These are phyloP conservation scores for Cylindroiulus punctatus DNA, from an alignment of 2,888 invertebrate species.

Conservation along the genomic window DNA sequence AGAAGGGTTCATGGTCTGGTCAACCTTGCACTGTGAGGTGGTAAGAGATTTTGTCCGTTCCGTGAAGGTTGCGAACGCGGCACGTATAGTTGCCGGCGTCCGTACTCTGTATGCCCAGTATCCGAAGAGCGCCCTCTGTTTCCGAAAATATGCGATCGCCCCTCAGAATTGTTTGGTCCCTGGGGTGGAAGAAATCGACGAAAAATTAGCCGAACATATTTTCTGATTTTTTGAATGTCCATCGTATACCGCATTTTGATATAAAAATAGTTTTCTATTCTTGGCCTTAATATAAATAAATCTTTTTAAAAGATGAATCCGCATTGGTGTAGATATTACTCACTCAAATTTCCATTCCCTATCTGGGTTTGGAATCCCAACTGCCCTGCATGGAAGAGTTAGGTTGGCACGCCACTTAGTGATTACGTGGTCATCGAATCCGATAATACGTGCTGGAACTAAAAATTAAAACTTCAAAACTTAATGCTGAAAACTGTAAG, in stretches of 20 bases:
- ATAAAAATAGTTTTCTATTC: too few species aligned
- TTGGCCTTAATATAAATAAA: background rate
- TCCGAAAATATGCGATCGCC: constrained; percentile 56
- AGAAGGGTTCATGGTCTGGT: background rate
- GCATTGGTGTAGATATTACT: background rate
- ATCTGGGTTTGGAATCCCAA: constrained; percentile 57
- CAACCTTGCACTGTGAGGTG: constrained; percentile 65
- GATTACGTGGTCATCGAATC: constrained; percentile 55
- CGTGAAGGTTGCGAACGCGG: constrained; percentile 64
- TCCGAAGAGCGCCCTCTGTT: constrained; percentile 60
- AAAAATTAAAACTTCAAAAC: background rate
- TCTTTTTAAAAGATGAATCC: background rate
- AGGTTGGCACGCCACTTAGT: constrained; percentile 57
- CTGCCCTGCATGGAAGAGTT: constrained; percentile 56
- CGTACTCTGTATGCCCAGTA: constrained; percentile 62
- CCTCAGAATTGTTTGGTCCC: constrained; percentile 50
- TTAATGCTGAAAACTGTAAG: background rate
- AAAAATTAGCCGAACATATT: background rate
- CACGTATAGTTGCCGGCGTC: constrained; percentile 67
- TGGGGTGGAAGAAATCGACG: background rate
- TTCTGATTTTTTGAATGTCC: too few species aligned
- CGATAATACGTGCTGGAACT: constrained; percentile 58
- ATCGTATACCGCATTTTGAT: too few species aligned
- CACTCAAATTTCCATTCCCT: constrained; percentile 58
- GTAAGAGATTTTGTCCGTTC: constrained; percentile 64